Percentiles rank a stretch among this genome's conserved stretches.
phyloP scores from a whole-genome alignment of 2,888 invertebrate genomes.

The Lithophane leautieri region DNA sequence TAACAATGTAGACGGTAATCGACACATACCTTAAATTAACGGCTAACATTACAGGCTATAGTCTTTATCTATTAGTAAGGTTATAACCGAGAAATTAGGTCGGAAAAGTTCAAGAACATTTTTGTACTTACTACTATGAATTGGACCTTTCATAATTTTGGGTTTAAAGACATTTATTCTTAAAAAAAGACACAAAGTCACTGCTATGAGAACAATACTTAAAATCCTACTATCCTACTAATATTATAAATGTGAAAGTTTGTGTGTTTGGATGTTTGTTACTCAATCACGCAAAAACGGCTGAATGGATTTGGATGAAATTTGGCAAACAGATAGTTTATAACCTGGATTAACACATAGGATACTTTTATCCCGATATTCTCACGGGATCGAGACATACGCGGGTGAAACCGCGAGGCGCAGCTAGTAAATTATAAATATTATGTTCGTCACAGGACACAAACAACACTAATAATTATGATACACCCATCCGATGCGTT shows the following conservation, averaged over 20 bases:
- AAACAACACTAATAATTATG: neutral
- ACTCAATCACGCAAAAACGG: too few species aligned
- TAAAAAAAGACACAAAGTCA: neutral
- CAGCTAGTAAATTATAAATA: neutral
- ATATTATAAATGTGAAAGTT: too few species aligned
- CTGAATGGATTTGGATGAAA: too few species aligned
- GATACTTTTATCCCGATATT: too few species aligned
- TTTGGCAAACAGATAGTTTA: too few species aligned
- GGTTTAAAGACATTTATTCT: neutral
- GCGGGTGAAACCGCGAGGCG: too few species aligned
- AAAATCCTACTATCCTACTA: too few species aligned
- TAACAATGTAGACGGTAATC: constrained; percentile 62
- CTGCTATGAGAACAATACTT: neutral
- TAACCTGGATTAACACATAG: too few species aligned
- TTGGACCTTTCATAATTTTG: neutral
- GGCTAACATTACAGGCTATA: constrained; percentile 43
- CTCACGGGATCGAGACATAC: too few species aligned
- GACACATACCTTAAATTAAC: constrained; percentile 62
- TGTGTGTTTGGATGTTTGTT: too few species aligned
- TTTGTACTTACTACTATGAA: constrained; percentile 1
- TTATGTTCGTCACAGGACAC: neutral
- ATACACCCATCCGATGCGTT: neutral
- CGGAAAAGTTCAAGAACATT: constrained; percentile 22
- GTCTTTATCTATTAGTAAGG: constrained; percentile 25
- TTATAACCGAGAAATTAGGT: constrained; percentile 27